Conservation (phyloP, 2,888 invertebrate species). For the Pterostichus niger region DNA sequence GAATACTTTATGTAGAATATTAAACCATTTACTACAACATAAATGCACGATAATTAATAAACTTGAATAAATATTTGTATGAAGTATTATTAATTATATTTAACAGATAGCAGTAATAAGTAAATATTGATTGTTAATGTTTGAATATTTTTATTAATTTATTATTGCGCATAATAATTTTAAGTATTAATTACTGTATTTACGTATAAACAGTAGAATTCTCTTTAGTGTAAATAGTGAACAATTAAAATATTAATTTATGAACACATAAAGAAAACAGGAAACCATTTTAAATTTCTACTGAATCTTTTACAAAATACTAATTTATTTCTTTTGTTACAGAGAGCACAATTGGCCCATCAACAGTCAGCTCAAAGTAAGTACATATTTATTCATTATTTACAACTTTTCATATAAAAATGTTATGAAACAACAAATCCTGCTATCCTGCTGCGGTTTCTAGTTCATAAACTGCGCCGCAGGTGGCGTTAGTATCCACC, state of each 20-base stretch:
- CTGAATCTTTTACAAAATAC: constrained; percentile 7
- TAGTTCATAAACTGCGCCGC: constrained; percentile 12
- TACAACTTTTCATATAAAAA: neutral
- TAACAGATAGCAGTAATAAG: too few relatives aligned
- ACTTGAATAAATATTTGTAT: too few relatives aligned
- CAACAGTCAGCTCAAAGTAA: constrained; percentile 71
- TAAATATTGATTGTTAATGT: too few relatives aligned
- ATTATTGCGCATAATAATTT: too few relatives aligned
- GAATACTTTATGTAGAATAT: neutral
- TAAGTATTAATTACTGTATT: too few relatives aligned
- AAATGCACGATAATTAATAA: too few relatives aligned
- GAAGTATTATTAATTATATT: too few relatives aligned
- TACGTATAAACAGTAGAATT: too few relatives aligned
- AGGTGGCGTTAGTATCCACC: constrained; percentile 22
- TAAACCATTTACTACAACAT: too few relatives aligned
- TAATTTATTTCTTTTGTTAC: constrained; percentile 70
- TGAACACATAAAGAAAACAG: neutral
- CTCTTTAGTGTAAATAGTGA: too few relatives aligned
- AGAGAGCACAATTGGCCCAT: constrained; percentile 71
- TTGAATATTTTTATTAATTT: too few relatives aligned
- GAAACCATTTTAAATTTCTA: neutral
- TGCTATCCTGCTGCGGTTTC: neutral
- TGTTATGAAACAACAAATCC: neutral
- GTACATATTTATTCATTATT: constrained; percentile 59
- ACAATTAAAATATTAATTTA: neutral